These are phyloP conservation scores for Candidula unifasciata DNA, from an alignment of 2,888 invertebrate species.

Conservation along the genomic window DNA sequence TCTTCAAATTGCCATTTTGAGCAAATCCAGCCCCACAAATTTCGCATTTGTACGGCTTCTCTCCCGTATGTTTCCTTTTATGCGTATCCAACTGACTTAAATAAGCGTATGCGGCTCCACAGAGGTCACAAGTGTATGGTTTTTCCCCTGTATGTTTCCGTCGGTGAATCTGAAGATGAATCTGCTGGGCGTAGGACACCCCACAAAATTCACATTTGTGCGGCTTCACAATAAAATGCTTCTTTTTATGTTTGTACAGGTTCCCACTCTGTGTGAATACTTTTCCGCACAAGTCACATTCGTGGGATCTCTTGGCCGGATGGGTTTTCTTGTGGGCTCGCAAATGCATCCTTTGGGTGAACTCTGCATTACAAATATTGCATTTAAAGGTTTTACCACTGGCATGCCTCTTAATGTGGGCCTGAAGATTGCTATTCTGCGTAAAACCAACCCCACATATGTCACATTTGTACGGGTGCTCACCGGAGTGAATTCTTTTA, in stretches of 20 bases:
- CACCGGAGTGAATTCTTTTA: slow-evolving; percentile 22
- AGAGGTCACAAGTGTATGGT: slow-evolving; percentile 51
- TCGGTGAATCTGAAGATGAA: slow-evolving; percentile 48
- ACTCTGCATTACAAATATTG: slow-evolving; percentile 20
- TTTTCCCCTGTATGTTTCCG: slow-evolving; percentile 51
- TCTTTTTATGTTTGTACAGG: neutral
- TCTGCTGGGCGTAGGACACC: slow-evolving; percentile 29
- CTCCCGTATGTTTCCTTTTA: slow-evolving; percentile 34
- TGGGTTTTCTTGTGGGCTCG: slow-evolving; percentile 52
- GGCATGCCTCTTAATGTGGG: slow-evolving; percentile 46
- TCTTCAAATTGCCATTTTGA: neutral
- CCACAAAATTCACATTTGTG: slow-evolving; percentile 50
- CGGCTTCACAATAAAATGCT: slow-evolving; percentile 11
- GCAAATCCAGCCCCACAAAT: slow-evolving; percentile 22
- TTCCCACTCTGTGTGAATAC: slow-evolving; percentile 20
- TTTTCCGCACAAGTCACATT: slow-evolving; percentile 26
- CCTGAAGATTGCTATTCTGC: slow-evolving; percentile 4
- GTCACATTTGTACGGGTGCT: slow-evolving; percentile 17
- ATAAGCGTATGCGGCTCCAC: slow-evolving; percentile 45
- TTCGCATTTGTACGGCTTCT: slow-evolving; percentile 13
- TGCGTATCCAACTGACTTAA: slow-evolving; percentile 11
- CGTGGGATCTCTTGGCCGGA: slow-evolving; percentile 44
- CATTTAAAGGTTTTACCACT: slow-evolving; percentile 43
- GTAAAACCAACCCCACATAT: slow-evolving; percentile 17
- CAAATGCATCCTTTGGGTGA: slow-evolving; percentile 18